Base-by-base conservation (phyloP, 2,797 vertebrate species). In the Halcyon leucocephala region DNA sequence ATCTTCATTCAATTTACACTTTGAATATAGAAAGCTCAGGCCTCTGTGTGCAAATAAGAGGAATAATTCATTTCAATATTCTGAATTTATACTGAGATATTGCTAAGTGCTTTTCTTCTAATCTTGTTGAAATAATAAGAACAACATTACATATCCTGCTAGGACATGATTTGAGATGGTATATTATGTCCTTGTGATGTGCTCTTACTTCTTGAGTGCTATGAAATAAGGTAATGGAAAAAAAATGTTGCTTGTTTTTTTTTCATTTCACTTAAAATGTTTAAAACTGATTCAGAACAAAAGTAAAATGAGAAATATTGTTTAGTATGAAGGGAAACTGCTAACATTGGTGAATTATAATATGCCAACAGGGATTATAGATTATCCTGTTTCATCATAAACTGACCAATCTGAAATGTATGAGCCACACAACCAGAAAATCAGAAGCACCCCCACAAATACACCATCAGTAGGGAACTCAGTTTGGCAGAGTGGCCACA, bases 61-160 rank as follows among this genome's bases (percentile, higher is more conserved):
- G 31, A 95, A 71, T 4, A 85, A 79, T 39, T 80, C 1, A 69
- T 37, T 84, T 77, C 18, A 82, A 26, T 42, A 39, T 69, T 76
- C 51, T 62, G 29, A 90, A 60, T 79, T 86, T 58, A 51, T 80
- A n/a, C 8, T 54, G 25, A 57, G 12, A 25, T 66, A 62, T 6
- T 92, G 28, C n/a, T 71, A 71, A 78, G 25, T 65, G 42, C 29
- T 76, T 65, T 57, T 89, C 33, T 70, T 84, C 58, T 82, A 39
- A 54, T 49, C 72, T 37, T 60, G 24, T 39, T 37, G 33, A 72
- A 76, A 61, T 37, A 67, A 7, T 54, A 61, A 81, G 26, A 83
- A 85, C 2, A 4, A 18, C 49, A 79, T 25, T 25, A 78, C 12
- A 18, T 1, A 0, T 60, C 20, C n/a, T 26, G 2, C 13, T 37